Evolutionary conservation across 2,113 vertebrate genomes (phyloP).

Genomic region (Lagenorhynchus albirostris): DNA sequence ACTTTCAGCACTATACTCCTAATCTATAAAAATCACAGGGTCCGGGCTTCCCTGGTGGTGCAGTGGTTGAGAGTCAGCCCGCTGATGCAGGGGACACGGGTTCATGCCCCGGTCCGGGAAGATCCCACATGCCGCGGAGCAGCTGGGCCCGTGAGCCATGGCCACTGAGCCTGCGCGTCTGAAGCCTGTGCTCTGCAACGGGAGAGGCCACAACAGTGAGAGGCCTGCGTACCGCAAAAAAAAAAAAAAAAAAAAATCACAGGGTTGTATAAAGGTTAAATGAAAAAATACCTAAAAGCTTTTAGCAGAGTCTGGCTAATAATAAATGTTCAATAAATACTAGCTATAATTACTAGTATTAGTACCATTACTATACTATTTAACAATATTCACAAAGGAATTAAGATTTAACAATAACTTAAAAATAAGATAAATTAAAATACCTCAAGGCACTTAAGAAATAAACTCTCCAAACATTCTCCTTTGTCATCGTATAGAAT

Average conservation of each 20-base stretch:
- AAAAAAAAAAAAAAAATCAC: neutral
- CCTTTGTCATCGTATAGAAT: conserved; percentile 84
- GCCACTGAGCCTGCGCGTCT: too few relatives aligned
- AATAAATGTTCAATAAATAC: neutral
- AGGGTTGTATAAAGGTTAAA: neutral
- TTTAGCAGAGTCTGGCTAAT: neutral
- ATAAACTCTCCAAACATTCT: conserved; percentile 83
- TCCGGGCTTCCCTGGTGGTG: too few relatives aligned
- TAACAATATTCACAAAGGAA: conserved; percentile 23
- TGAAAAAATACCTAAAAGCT: neutral
- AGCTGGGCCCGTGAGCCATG: too few relatives aligned
- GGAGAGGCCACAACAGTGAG: too few relatives aligned
- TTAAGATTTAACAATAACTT: conserved; percentile 37
- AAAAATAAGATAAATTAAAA: conserved; percentile 39
- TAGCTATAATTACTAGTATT: neutral
- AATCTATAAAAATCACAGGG: neutral
- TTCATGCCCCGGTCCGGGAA: too few relatives aligned
- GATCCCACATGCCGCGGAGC: too few relatives aligned
- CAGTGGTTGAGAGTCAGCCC: too few relatives aligned
- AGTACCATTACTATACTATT: neutral
- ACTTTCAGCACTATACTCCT: neutral
- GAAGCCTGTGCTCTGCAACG: too few relatives aligned
- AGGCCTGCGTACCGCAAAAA: too few relatives aligned
- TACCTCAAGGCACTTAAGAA: conserved; percentile 83
- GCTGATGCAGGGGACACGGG: too few relatives aligned